Conservation (phyloP, 2,888 invertebrate genomes). For the Leucophora obtusa region DNA sequence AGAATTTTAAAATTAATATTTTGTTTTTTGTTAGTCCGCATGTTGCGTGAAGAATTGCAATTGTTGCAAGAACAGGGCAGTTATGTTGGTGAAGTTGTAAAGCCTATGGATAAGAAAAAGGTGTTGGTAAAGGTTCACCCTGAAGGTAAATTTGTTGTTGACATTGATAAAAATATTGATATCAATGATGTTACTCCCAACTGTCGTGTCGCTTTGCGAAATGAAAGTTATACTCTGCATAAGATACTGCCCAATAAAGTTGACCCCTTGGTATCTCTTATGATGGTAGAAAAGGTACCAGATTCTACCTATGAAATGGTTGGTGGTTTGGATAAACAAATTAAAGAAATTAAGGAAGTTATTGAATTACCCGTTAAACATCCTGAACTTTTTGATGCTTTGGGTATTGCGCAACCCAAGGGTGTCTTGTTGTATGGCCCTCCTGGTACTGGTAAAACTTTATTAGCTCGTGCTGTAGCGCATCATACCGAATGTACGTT, state of each 20-base stretch:
- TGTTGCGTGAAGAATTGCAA: slow-evolving; percentile 98
- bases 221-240: slow-evolving; percentile 98
- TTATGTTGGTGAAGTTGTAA: slow-evolving; percentile 99
- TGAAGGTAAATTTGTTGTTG: slow-evolving; percentile 99
- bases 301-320: slow-evolving; percentile 99
- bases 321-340: slow-evolving; percentile 99
- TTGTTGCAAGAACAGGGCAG: slow-evolving; percentile 98
- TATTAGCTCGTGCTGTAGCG: slow-evolving; percentile 98
- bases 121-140: slow-evolving; percentile 99
- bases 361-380: slow-evolving; percentile 99
- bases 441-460: slow-evolving; percentile 93
- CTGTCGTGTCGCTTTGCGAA: slow-evolving; percentile 97
- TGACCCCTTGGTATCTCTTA: slow-evolving; percentile 98
- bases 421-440: slow-evolving; percentile 98
- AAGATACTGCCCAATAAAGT: slow-evolving; percentile 99
- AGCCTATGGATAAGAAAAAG: slow-evolving; percentile 99
- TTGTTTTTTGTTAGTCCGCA: slow-evolving; percentile 84
- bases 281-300: slow-evolving; percentile 99
- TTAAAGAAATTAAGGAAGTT: slow-evolving; percentile 99
- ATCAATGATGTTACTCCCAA: slow-evolving; percentile 98
- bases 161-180: slow-evolving; percentile 99
- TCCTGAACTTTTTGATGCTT: slow-evolving; percentile 99
- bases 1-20: not conserved
- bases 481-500: slow-evolving; percentile 99
- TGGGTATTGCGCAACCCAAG: slow-evolving; percentile 99